Evolutionary conservation across 2,113 vertebrate genomes (phyloP).

Genomic region (Nothocercus nigrocapillus): DNA sequence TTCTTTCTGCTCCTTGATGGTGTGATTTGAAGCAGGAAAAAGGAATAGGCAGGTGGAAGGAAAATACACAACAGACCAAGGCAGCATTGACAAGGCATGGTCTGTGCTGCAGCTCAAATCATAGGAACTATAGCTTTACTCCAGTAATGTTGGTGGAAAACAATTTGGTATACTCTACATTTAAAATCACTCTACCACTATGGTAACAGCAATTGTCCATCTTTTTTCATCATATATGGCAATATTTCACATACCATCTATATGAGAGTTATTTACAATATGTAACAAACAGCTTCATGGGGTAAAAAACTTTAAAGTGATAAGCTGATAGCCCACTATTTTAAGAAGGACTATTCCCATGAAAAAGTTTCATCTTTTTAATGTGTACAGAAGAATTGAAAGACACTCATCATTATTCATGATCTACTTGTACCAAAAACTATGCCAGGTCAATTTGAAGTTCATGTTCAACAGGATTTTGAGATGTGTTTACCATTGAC

Average conservation of each 20-base stretch:
- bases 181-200: neutral
- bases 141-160: neutral
- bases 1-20: neutral
- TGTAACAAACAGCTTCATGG: neutral
- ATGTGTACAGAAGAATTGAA: neutral
- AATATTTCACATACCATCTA: neutral
- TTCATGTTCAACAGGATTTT: neutral
- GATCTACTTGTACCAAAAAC: neutral
- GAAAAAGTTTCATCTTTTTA: neutral
- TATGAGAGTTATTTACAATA: neutral
- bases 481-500: neutral
- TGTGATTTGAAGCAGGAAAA: neutral
- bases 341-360: neutral
- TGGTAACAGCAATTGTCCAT: neutral
- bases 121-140: neutral
- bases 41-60: neutral
- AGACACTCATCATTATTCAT: neutral
- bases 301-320: neutral
- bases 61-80: neutral
- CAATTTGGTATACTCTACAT: neutral
- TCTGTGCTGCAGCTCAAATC: neutral
- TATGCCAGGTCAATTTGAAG: neutral
- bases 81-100: neutral
- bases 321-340: fast-evolving
- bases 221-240: neutral